Conservation (phyloP, 2,888 invertebrate genomes). For the Pinctada fucata region DNA sequence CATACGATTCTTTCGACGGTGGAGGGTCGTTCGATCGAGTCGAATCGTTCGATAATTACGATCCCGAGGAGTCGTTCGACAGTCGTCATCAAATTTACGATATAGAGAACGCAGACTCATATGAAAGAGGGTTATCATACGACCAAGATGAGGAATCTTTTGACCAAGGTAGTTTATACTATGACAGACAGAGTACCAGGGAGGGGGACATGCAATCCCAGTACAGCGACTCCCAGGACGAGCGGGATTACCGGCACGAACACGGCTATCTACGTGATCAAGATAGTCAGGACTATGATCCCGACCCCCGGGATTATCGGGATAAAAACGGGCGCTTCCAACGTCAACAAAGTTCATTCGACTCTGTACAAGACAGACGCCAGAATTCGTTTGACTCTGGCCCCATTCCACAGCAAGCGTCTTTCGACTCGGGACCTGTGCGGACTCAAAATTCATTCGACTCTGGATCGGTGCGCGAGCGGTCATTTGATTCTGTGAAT, state of each 20-base stretch:
- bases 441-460: background rate
- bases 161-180: slow-evolving; percentile 40
- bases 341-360: background rate
- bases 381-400: background rate
- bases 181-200: slow-evolving; percentile 11
- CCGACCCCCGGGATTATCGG: slow-evolving; percentile 6
- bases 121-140: slow-evolving; percentile 41
- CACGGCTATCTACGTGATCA: slow-evolving; percentile 28
- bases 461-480: background rate
- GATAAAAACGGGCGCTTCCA: background rate
- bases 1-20: slow-evolving; percentile 54
- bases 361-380: background rate
- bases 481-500: background rate
- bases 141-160: slow-evolving; percentile 47
- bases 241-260: slow-evolving; percentile 31
- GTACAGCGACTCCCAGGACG: slow-evolving; percentile 27
- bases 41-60: slow-evolving; percentile 43
- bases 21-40: slow-evolving; percentile 43
- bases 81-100: slow-evolving; percentile 16
- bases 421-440: background rate
- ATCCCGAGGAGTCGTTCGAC: slow-evolving; percentile 50
- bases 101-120: slow-evolving; percentile 76
- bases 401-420: background rate
- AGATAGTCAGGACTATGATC: slow-evolving; percentile 29
- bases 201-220: slow-evolving; percentile 9